These are phyloP conservation scores for Amphibalanus amphitrite DNA, from an alignment of 1,140 invertebrate genomes.

Conservation along the genomic window DNA sequence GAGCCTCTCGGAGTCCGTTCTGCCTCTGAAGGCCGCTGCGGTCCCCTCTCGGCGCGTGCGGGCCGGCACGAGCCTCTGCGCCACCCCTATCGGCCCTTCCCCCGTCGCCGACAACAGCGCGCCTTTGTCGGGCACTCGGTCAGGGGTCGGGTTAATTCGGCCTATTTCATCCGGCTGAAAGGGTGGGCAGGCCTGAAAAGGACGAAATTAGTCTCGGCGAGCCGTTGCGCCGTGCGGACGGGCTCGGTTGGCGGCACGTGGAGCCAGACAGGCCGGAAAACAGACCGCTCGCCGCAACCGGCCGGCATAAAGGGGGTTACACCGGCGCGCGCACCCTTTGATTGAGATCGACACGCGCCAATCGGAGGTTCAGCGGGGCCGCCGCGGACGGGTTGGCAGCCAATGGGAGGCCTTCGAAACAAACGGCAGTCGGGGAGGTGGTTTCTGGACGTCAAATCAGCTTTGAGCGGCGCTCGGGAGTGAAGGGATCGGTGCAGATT, in stretches of 20 bases:
- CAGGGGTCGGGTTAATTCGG: constrained; percentile 1
- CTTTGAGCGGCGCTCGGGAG: too few species aligned
- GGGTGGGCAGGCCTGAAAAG: background rate
- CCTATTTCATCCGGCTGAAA: background rate
- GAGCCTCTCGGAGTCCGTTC: too few species aligned
- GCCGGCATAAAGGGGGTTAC: background rate
- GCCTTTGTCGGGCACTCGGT: background rate
- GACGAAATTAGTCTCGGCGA: background rate
- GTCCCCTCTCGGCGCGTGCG: too few species aligned
- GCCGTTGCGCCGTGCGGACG: background rate
- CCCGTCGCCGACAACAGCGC: background rate
- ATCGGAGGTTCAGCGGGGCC: background rate
- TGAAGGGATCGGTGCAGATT: too few species aligned
- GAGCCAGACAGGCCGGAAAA: background rate
- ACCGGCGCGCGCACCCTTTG: background rate
- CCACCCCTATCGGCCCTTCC: background rate
- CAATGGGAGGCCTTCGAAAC: background rate
- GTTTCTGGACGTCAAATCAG: too few species aligned
- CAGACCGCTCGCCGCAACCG: background rate
- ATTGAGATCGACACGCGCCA: background rate
- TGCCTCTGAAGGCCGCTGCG: too few species aligned
- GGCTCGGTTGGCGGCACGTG: too few species aligned
- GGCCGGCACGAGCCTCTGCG: too few species aligned
- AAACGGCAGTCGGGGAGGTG: too few species aligned
- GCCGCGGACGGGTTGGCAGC: too few species aligned